Evolutionary conservation across 1,140 invertebrate species (phyloP).

Genomic region (Anastatus disparis): DNA sequence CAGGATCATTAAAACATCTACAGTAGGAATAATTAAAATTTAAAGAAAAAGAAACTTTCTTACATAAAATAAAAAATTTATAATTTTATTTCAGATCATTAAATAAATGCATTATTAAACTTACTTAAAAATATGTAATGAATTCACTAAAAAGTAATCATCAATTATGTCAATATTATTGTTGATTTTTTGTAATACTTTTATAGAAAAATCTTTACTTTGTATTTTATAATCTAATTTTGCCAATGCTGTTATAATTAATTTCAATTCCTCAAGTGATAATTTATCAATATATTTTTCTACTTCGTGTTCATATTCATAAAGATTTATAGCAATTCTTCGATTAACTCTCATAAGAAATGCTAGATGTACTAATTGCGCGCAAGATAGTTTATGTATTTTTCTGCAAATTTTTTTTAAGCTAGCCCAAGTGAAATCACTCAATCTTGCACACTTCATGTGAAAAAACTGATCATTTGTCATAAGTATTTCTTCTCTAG

Average conservation of each 20-base stretch:
- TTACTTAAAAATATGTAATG: constrained; percentile 69
- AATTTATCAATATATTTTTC: constrained; percentile 62
- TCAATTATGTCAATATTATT: constrained; percentile 60
- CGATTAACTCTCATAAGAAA: constrained; percentile 68
- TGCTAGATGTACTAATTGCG: constrained; percentile 69
- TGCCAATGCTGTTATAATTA: constrained; percentile 72
- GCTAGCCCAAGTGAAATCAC: constrained; percentile 62
- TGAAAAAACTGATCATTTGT: constrained; percentile 68
- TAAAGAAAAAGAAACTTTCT: constrained; percentile 11
- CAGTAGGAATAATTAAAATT: background rate
- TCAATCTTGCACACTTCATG: constrained; percentile 56
- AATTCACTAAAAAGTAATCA: constrained; percentile 64
- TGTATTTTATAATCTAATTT: constrained; percentile 70
- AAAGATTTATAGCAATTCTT: constrained; percentile 63
- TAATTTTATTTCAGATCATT: background rate
- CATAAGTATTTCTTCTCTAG: constrained; percentile 59
- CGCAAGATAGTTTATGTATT: constrained; percentile 55
- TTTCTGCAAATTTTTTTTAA: constrained; percentile 65
- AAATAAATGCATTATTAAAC: background rate
- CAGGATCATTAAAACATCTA: constrained; percentile 31
- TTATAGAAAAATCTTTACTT: constrained; percentile 57
- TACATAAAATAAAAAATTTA: constrained; percentile 18
- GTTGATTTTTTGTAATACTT: constrained; percentile 61
- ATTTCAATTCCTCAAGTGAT: constrained; percentile 67
- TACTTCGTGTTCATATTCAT: constrained; percentile 68